Evolutionary conservation across 2,888 invertebrate genomes (phyloP), one percentile per base, ranked within the genome.

Genomic region (Pyralis farinalis): DNA sequence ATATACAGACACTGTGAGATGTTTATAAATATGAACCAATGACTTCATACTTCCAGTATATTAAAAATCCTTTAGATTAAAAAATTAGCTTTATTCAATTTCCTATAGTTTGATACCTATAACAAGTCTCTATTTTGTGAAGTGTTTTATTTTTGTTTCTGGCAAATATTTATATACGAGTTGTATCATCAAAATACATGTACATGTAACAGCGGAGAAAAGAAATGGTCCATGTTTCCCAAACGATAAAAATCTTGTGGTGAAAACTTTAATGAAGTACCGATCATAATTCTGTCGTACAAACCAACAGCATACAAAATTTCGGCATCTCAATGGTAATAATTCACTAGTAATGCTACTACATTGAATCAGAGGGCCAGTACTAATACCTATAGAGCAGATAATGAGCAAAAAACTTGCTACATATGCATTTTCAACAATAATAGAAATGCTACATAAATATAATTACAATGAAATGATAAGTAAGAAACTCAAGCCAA

Each of bases 81-180:
- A n/a, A n/a, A n/a, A n/a, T n/a, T n/a, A n/a, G n/a, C n/a, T n/a
- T n/a, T n/a, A n/a, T n/a, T n/a, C n/a, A n/a, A n/a, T n/a, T n/a
- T n/a, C n/a, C n/a, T n/a, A n/a, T n/a, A n/a, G n/a, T n/a, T n/a
- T n/a, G n/a, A n/a, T n/a, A n/a, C 4, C 16, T 16, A 16, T 2
- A 3, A 16, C 4, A 16, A 16, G 3, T 16, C 16, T 55, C 41
- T 30, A 72, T 67, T 58, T 74, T 61, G 40, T 66, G 53, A 7
- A 71, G 42, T 1, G 73, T 72, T 36, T 65, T 71, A 37, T 71
- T 61, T 73, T 76, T 2, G 69, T 73, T 52, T 73, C 73, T 1
- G 73, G 74, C 10, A 73, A 43, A 47, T 64, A 65, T 38, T 47
- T 61, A 22, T 61, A 67, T 20, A 70, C n/a, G n/a, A n/a, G n/a